phyloP scores from a whole-genome alignment of 2,113 vertebrate genomes.

The Onychostruthus taczanowskii region DNA sequence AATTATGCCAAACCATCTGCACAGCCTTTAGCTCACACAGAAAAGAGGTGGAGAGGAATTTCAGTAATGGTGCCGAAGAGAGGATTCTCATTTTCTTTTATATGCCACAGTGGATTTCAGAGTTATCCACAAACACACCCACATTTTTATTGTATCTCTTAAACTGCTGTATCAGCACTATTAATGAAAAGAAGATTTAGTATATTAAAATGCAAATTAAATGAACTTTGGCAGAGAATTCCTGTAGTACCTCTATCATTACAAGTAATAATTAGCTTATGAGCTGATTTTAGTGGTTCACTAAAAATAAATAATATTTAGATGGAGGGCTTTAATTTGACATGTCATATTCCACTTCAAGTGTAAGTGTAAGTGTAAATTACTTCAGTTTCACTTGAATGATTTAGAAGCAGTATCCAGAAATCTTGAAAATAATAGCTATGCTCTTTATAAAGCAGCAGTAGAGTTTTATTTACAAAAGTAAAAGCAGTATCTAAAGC shows the following conservation, averaged over 20 bases:
- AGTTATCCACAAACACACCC: neutral
- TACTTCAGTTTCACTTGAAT: neutral
- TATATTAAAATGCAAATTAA: constrained; percentile 26
- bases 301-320: constrained; percentile 3
- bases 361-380: neutral
- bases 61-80: constrained; percentile 5
- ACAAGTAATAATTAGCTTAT: neutral
- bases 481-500: neutral
- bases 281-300: neutral
- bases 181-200: constrained; percentile 30
- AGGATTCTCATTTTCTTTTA: constrained; percentile 27
- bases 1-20: neutral
- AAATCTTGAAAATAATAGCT: neutral
- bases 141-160: constrained; percentile 22
- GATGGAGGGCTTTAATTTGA: neutral
- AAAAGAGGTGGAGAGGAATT: neutral
- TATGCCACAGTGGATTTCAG: constrained; percentile 20
- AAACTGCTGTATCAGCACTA: neutral
- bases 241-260: neutral
- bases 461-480: neutral
- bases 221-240: constrained; percentile 21
- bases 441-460: neutral
- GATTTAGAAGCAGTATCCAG: neutral
- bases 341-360: neutral
- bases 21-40: neutral